A percentile compares a stretch with the other conserved stretches of the same genome.
Conservation (phyloP, 2,888 invertebrate species). For the Anthrax anthrax region DNA sequence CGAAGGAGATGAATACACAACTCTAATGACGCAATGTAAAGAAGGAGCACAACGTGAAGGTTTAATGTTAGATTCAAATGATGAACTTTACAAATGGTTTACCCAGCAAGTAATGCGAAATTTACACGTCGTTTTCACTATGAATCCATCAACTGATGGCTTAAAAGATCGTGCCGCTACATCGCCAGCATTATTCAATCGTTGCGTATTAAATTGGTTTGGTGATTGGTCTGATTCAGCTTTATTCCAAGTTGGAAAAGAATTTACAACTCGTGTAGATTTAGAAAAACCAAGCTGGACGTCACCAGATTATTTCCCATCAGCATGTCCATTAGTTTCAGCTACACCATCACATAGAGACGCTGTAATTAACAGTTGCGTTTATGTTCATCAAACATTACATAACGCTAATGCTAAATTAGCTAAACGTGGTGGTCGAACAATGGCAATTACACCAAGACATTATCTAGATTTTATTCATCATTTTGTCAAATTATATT, state of each 20-base stretch:
- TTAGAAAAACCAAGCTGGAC: constrained; percentile 76
- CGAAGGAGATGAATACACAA: constrained; percentile 96
- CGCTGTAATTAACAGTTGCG: constrained; percentile 97
- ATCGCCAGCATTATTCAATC: constrained; percentile 96
- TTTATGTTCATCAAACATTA: constrained; percentile 94
- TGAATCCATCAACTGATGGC: constrained; percentile 99
- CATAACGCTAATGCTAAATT: constrained; percentile 87
- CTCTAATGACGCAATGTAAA: constrained; percentile 99
- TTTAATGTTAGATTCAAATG: constrained; percentile 93
- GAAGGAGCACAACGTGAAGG: constrained; percentile 98
- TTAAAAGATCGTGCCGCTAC: constrained; percentile 97
- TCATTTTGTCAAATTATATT: constrained; percentile 95
- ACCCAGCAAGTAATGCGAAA: constrained; percentile 98
- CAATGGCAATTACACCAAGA: constrained; percentile 94
- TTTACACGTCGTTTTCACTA: constrained; percentile 98
- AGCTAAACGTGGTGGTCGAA: constrained; percentile 81
- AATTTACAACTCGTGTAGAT: constrained; percentile 92
- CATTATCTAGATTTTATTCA: constrained; percentile 99
- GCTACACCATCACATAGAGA: constrained; percentile 73
- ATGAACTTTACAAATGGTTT: constrained; percentile 99
- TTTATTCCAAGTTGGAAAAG: constrained; percentile 87
- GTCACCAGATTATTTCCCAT: constrained; percentile 81
- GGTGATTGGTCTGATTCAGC: constrained; percentile 99
- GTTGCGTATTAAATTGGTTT: constrained; percentile 99
- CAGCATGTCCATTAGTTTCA: constrained; percentile 64